Evolutionary conservation across 1,140 invertebrate species (phyloP), one percentile per base, ranked within the genome.

Genomic region (Drosophila saltans): DNA sequence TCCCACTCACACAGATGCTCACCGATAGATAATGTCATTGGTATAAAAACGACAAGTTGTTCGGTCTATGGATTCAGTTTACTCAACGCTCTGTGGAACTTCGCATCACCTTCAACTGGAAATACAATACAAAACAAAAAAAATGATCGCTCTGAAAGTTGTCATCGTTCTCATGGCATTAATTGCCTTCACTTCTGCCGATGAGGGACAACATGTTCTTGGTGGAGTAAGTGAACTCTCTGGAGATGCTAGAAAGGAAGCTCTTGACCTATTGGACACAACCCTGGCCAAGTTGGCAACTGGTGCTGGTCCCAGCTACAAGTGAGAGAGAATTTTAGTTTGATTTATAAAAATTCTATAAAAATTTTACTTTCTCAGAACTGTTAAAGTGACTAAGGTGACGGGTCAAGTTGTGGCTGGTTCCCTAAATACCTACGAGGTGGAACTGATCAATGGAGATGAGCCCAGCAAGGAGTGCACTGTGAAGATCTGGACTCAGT

Each of bases 401-500:
- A 75, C 71, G 0, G 33, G 56, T 1, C 89, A 91, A 62, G 59
- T 79, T 1, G 89, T 91, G 6, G 43, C 89, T 7, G 89, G 89
- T 45, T 39, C 4, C 1, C 60, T 80, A 7, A 69, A 81, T 6
- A 59, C 30, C 40, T 84, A 74, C 52, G 72, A 89, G 45, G 79
- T 78, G 5, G 74, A 91, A 28, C 69, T 91, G 26, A 40, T 70
- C 8, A 68, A 86, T 62, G 80, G 65, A 0, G 55, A 85, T 1
- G 63, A 30, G 21, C 45, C 45, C 1, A 60, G 61, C 26, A 89
- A 85, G 41, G 55, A 76, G n/a, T 72, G 76, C 58, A 52, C 73
- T 3, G 80, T 91, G 11, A 45, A 77, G 62, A 85, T 91, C 59
- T 83, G 72, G 75, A 40, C 52, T 1, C 72, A 24, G 30, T 30